A percentile compares a stretch with the other conserved stretches of the same genome.
phyloP scores from a whole-genome alignment of 2,113 vertebrate genomes.

The Pandion haliaetus region DNA sequence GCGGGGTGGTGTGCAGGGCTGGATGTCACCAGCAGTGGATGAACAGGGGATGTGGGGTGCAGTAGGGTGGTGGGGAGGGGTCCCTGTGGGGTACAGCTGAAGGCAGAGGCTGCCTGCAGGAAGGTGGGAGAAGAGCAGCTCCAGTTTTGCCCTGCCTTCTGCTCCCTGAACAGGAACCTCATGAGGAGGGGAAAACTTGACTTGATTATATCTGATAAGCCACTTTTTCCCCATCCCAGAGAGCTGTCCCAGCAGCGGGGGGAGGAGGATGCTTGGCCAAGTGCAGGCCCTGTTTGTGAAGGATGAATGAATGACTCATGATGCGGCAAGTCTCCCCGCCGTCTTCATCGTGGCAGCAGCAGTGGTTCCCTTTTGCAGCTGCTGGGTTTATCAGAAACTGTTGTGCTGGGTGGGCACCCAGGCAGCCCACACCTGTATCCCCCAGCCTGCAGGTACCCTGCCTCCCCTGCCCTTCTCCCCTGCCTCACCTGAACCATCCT shows the following conservation, averaged over 20 bases:
- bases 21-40: fast-evolving
- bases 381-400: neutral
- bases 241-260: neutral
- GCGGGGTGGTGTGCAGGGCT: neutral
- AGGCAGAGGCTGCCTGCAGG: neutral
- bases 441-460: neutral
- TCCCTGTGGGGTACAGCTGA: neutral
- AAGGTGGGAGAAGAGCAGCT: neutral
- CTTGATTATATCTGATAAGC: slow-evolving; percentile 45
- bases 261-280: slow-evolving; percentile 30
- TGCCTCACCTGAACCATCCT: neutral
- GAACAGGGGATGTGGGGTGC: neutral
- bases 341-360: neutral
- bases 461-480: neutral
- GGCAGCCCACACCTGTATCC: neutral
- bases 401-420: neutral
- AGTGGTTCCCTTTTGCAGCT: neutral
- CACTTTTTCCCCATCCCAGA: slow-evolving; percentile 44
- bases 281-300: neutral
- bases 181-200: slow-evolving; percentile 43
- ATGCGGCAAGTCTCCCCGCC: fast-evolving
- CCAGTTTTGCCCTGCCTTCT: neutral
- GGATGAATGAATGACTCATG: slow-evolving; percentile 53
- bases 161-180: neutral
- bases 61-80: neutral